Conservation (phyloP, 2,888 invertebrate genomes). For the Tetragonula carbonaria region DNA sequence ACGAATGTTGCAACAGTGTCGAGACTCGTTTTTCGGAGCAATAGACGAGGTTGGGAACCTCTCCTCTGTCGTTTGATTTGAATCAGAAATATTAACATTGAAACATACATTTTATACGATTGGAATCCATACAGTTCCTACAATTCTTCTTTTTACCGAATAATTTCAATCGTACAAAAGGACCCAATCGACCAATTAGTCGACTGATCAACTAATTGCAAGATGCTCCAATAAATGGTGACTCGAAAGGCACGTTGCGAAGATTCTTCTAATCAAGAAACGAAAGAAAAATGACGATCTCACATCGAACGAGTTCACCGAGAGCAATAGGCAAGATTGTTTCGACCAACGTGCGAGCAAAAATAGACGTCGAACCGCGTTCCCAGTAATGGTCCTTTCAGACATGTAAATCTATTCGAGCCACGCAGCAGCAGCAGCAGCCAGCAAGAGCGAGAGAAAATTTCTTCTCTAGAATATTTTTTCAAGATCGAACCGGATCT, state of each 20-base stretch:
- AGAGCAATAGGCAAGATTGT: constrained; percentile 44
- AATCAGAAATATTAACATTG: not conserved
- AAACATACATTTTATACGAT: not conserved
- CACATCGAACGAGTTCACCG: constrained; percentile 15
- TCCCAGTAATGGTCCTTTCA: constrained; percentile 67
- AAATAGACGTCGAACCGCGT: constrained; percentile 53
- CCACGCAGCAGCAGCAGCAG: constrained; percentile 49
- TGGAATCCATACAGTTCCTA: too few species aligned
- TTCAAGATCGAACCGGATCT: not conserved
- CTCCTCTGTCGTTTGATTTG: not conserved
- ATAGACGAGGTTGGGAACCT: not conserved
- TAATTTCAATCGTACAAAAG: not conserved
- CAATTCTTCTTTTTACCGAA: not conserved
- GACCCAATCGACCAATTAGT: not conserved
- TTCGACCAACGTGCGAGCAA: constrained; percentile 29
- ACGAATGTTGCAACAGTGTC: not conserved
- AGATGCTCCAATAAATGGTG: not conserved
- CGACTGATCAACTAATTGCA: not conserved
- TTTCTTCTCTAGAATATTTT: constrained; percentile 43
- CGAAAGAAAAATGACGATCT: not conserved
- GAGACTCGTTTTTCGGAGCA: not conserved
- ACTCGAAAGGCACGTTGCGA: not conserved
- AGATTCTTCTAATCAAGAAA: not conserved
- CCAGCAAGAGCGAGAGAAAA: constrained; percentile 14
- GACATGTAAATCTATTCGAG: constrained; percentile 76